phyloP scores from a whole-genome alignment of 2,888 invertebrate species.

The Diloba caeruleocephala region DNA sequence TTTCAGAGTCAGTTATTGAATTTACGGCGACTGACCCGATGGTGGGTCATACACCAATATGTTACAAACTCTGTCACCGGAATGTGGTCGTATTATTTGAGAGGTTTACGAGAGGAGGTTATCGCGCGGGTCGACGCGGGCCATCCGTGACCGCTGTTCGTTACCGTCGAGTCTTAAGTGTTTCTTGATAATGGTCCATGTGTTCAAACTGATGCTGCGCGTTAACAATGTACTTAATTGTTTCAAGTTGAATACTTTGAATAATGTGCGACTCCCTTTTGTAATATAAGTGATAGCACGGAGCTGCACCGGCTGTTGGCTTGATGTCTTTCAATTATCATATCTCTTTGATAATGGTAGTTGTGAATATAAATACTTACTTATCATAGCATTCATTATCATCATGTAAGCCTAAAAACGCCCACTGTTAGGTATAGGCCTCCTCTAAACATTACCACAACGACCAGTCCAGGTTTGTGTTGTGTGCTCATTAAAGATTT shows the following conservation, averaged over 20 bases:
- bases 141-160: not conserved
- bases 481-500: too few species aligned
- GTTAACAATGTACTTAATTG: slow-evolving; percentile 36
- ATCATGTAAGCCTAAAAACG: too few species aligned
- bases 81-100: slow-evolving; percentile 50
- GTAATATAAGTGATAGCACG: slow-evolving; percentile 8
- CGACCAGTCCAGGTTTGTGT: too few species aligned
- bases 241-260: slow-evolving; percentile 5
- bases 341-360: not conserved
- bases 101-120: slow-evolving; percentile 43
- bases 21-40: slow-evolving; percentile 46
- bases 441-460: too few species aligned
- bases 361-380: too few species aligned
- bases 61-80: slow-evolving; percentile 41
- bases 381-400: too few species aligned
- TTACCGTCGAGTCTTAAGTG: slow-evolving; percentile 4
- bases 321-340: slow-evolving; percentile 21
- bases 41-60: slow-evolving; percentile 42
- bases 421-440: too few species aligned
- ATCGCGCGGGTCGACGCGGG: slow-evolving; percentile 26
- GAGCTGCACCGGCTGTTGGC: not conserved
- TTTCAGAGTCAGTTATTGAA: slow-evolving; percentile 49
- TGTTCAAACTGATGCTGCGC: not conserved
- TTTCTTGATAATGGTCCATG: slow-evolving; percentile 21
- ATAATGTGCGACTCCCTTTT: slow-evolving; percentile 21